Evolutionary conservation across 1,140 invertebrate species (phyloP).

Genomic region (Ceratoteleas bidentatus): DNA sequence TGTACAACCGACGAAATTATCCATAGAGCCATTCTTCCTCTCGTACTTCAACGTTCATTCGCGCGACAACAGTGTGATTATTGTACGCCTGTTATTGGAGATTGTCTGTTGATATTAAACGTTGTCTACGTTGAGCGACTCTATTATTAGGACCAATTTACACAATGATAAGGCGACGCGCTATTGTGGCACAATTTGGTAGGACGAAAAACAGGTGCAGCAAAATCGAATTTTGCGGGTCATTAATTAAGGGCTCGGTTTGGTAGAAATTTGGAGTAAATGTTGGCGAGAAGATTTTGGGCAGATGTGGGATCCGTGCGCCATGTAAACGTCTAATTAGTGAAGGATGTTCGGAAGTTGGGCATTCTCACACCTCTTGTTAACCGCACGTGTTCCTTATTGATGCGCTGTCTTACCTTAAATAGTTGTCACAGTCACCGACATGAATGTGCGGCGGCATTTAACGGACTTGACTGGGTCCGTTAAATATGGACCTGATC

Average conservation of each 20-base stretch:
- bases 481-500: too few relatives aligned
- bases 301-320: background rate
- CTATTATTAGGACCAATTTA: conserved; percentile 43
- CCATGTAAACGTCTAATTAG: background rate
- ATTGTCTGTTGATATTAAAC: conserved; percentile 60
- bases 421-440: too few relatives aligned
- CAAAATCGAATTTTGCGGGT: too few relatives aligned
- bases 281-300: background rate
- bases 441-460: too few relatives aligned
- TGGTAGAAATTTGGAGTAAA: background rate
- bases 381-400: background rate
- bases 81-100: conserved; percentile 56
- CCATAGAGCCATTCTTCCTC: conserved; percentile 55
- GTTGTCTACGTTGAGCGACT: conserved; percentile 24
- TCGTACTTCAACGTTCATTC: conserved; percentile 48
- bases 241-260: background rate
- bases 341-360: background rate
- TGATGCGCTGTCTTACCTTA: conserved; percentile 1
- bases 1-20: conserved; percentile 50
- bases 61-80: conserved; percentile 53
- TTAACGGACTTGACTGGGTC: too few relatives aligned
- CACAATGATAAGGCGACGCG: background rate
- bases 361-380: too few relatives aligned
- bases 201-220: too few relatives aligned
- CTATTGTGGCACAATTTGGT: background rate